Percentiles rank a stretch among this genome's conserved stretches.
These are phyloP conservation scores for Manis pentadactyla DNA, from an alignment of 2,797 vertebrate genomes.

Conservation along the genomic window DNA sequence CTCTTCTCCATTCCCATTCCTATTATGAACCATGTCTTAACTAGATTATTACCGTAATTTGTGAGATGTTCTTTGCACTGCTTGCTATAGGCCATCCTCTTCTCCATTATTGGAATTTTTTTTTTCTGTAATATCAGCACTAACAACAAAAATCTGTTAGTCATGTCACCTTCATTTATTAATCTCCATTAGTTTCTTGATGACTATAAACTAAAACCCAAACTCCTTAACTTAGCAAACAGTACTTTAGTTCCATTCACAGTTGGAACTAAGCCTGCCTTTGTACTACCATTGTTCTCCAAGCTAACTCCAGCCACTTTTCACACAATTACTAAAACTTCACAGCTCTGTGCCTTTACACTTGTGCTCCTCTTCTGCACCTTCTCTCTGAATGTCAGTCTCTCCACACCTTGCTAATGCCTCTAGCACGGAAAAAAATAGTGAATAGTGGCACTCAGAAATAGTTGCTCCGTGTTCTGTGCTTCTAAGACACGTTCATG, in stretches of 20 bases:
- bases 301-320: not conserved
- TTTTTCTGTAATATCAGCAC: not conserved
- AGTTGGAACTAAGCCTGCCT: not conserved
- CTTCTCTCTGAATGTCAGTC: not conserved
- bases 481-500: not conserved
- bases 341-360: not conserved
- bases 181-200: not conserved
- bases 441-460: not conserved
- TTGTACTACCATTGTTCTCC: not conserved
- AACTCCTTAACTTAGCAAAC: not conserved
- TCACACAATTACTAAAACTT: not conserved
- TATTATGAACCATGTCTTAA: not conserved
- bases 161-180: not conserved
- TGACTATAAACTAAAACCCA: not conserved
- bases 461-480: not conserved
- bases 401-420: not conserved
- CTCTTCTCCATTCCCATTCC: not conserved
- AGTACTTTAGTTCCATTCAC: not conserved
- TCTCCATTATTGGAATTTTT: conserved; percentile 3
- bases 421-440: not conserved
- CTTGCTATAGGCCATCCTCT: not conserved
- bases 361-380: not conserved
- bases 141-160: not conserved
- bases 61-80: not conserved
- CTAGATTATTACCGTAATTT: not conserved